Evolutionary conservation across 2,888 invertebrate genomes (phyloP), one percentile per base, ranked within the genome.

Genomic region (Chymomyza amoena): DNA sequence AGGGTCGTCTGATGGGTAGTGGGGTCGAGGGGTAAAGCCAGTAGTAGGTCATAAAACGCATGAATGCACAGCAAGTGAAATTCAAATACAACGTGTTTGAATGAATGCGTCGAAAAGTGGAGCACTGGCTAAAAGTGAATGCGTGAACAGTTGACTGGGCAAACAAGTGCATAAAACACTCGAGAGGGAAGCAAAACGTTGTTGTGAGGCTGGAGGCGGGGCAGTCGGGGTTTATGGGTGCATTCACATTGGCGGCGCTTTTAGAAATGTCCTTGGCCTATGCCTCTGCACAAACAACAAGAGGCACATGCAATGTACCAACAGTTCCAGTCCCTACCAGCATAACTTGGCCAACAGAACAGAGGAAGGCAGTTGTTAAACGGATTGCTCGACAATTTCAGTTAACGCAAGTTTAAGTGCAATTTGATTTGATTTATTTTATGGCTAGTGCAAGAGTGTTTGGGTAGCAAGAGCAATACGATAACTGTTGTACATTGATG

Each of bases 111-210:
- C 68, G 68, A 75, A 56, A 72, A 72, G 72, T 66, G 68, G 61
- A 63, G 36, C 64, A 16, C 10, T 13, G 52, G 65, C 65, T 60
- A 70, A 78, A 78, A 71, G 69, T 73, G 71, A 77, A 80, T 73
- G 71, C 65, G 61, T 73, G 64, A 69, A 76, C 82, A 77, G 78
- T 80, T 80, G 69, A 72, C 80, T 82, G 71, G 51, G 65, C 68
- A 82, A 82, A 78, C 66, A 71, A 72, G 71, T 68, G 65, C 61
- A 68, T 57, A 75, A 69, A 66, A 64, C 68, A 64, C 45, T 28
- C 52, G 61, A 66, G 20, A 3, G 39, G 13, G 51, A n/a, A 18
- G 20, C 54, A 54, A 32, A 52, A 13, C 25, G 57, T 32, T 32
- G 18, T 52, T n/a, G n/a, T n/a, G n/a, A 16, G 18, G 16, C 1